Evolutionary conservation across 2,888 invertebrate species (phyloP), one percentile per base, ranked within the genome.

Genomic region (Cremastobaeus sp.): DNA sequence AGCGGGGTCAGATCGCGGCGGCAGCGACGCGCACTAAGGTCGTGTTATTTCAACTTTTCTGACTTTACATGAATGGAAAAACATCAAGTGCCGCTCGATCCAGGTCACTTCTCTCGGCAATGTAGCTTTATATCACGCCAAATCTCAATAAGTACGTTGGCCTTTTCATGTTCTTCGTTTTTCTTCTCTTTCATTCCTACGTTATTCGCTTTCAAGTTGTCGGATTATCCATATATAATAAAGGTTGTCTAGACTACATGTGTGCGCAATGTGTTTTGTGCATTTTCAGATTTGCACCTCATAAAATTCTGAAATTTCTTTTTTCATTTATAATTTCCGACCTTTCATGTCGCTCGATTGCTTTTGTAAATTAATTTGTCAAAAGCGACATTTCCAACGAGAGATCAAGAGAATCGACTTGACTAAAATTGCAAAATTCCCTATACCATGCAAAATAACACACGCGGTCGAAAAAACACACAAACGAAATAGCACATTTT

Each of bases 21-120:
- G 28, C 66, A n/a, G 52, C 41, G 21, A 45, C 30, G 32, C 52
- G 43, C 32, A 28, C 37, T 11, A 15, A 15, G 48, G 30, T 48
- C 50, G 20, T 68, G 57, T 59, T 59, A 68, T 59, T 68, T 68
- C 59, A 59, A 68, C 68, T 50, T 68, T 34, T 20, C 45, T 11
- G 54, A 60, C 59, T 69, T 60, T 52, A 52, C 57, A 52, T 60
- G 52, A 69, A 69, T 59, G 68, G 68, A 59, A 52, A 50, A 68
- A 68, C 45, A 68, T 68, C 43, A 45, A 68, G 68, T 52, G 43
- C 18, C 17, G 28, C 52, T 28, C 57, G 68, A 68, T 59, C 48
- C 52, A 45, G 68, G 52, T 59, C 68, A 68, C 50, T 59, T 43
- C 59, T 48, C 55, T 9, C 54, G 32, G 41, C 54, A 20, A 35